Conservation (phyloP, 2,797 vertebrate species). For the Sphenodon punctatus region DNA sequence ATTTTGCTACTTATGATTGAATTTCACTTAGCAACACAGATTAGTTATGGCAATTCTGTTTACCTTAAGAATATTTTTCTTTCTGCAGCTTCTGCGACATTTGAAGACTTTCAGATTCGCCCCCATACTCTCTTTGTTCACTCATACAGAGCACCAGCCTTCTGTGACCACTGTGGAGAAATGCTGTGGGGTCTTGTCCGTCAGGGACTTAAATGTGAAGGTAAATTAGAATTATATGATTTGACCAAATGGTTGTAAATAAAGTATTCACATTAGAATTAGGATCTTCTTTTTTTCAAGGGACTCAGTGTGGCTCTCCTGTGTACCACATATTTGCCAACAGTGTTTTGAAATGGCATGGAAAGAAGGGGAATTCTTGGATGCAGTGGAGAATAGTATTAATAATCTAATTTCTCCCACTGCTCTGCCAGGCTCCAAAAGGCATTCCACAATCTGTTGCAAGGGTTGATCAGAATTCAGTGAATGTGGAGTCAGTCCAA, state of each 20-base stretch:
- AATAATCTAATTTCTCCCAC: neutral
- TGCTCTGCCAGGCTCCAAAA: neutral
- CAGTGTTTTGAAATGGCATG: neutral
- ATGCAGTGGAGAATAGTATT: neutral
- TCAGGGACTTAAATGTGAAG: constrained; percentile 98
- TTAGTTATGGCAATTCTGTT: neutral
- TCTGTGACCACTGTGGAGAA: constrained; percentile 97
- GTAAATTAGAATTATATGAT: no score
- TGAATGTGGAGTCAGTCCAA: neutral
- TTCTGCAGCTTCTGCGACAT: constrained; percentile 89
- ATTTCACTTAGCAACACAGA: neutral
- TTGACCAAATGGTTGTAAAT: no score
- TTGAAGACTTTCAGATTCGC: constrained; percentile 97
- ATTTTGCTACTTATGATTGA: neutral
- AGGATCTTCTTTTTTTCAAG: neutral
- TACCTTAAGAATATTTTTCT: neutral
- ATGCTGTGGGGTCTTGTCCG: constrained; percentile 97
- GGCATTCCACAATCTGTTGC: neutral
- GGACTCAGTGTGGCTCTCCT: neutral
- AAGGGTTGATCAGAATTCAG: neutral
- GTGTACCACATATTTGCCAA: neutral
- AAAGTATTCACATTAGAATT: neutral
- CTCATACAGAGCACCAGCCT: constrained; percentile 92
- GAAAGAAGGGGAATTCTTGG: neutral
- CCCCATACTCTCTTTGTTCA: constrained; percentile 95